Percentiles rank a stretch among this genome's conserved stretches.
Conservation (phyloP, 2,888 invertebrate genomes). For the Oligia fasciuncula region DNA sequence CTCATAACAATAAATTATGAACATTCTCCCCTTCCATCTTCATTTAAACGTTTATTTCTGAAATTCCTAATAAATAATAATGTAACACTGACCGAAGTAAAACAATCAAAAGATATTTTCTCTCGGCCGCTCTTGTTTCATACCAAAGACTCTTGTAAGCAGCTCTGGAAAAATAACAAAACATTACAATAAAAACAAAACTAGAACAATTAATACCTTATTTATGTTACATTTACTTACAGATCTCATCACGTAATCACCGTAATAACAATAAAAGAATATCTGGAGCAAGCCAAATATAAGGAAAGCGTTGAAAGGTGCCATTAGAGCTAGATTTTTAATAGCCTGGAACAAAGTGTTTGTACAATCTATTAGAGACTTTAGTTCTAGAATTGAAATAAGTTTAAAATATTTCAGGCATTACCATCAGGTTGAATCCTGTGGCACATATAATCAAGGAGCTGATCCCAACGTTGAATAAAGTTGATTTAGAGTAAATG, state of each 20-base stretch:
- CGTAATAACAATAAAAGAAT: constrained; percentile 78
- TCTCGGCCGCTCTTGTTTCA: constrained; percentile 65
- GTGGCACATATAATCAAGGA: constrained; percentile 78
- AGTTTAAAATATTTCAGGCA: not conserved
- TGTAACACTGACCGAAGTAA: constrained; percentile 70
- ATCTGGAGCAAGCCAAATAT: constrained; percentile 74
- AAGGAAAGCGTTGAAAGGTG: constrained; percentile 74
- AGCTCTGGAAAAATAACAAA: constrained; percentile 72
- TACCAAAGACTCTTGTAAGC: constrained; percentile 78
- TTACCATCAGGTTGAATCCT: constrained; percentile 78
- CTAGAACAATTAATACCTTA: constrained; percentile 22
- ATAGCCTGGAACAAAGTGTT: constrained; percentile 72
- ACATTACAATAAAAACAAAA: constrained; percentile 25
- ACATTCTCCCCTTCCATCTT: not conserved
- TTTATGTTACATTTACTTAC: constrained; percentile 66
- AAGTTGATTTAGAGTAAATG: constrained; percentile 74
- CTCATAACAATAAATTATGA: not conserved
- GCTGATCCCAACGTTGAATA: constrained; percentile 76
- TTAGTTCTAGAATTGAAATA: not conserved
- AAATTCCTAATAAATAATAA: constrained; percentile 6
- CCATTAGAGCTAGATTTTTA: constrained; percentile 68
- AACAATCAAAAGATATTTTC: constrained; percentile 75
- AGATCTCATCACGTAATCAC: constrained; percentile 75
- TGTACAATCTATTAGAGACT: not conserved
- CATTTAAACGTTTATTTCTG: constrained; percentile 4